phyloP scores from a whole-genome alignment of 2,113 vertebrate genomes.

The Oncorhynchus kisutch region DNA sequence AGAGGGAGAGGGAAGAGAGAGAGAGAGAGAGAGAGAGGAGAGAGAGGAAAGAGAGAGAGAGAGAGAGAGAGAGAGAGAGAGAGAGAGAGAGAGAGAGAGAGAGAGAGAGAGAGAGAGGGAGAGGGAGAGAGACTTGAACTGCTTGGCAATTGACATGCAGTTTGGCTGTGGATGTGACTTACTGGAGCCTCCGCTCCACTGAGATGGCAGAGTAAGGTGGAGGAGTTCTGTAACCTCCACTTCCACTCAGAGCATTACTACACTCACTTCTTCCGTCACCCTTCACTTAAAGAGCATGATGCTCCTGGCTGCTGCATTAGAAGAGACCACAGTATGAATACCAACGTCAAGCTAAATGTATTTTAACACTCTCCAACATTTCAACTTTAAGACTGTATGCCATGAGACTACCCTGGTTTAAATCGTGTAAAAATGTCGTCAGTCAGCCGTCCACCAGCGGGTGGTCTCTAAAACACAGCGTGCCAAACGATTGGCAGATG shows the following conservation, averaged over 20 bases:
- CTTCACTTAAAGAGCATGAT: constrained; percentile 20
- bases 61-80: too few species aligned
- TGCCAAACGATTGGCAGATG: too few species aligned
- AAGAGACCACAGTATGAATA: constrained; percentile 4
- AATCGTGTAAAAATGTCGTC: background rate
- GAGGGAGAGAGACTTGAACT: too few species aligned
- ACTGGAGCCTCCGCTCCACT: background rate
- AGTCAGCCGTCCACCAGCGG: too few species aligned
- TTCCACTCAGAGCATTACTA: constrained; percentile 11
- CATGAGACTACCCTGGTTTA: background rate
- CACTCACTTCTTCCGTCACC: background rate
- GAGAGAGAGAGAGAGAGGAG: too few species aligned
- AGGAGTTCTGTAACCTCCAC: background rate
- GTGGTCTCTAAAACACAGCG: too few species aligned
- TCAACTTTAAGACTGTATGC: background rate
- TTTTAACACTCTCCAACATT: constrained; percentile 1
- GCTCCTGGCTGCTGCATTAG: constrained; percentile 10
- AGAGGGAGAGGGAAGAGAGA: too few species aligned
- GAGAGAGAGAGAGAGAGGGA: too few species aligned
- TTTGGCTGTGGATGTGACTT: background rate
- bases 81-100: too few species aligned
- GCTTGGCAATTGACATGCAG: background rate
- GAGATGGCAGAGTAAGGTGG: background rate
- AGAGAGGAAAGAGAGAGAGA: too few species aligned
- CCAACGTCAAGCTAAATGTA: background rate